Base-by-base conservation (phyloP, 2,888 invertebrate genomes). In the Eustalomyia histrio region DNA sequence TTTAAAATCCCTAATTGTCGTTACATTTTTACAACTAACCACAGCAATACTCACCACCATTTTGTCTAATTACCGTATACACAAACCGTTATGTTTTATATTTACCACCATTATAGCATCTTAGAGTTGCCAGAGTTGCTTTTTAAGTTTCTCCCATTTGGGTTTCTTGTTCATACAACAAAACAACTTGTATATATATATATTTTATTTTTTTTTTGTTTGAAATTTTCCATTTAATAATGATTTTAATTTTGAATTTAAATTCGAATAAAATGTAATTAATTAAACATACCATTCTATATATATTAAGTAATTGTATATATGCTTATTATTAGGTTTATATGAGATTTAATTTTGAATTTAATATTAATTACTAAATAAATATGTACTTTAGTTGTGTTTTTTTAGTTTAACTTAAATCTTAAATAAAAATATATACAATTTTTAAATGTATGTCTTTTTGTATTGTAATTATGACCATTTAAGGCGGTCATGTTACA, bases 401-500 rank as follows among this genome's bases (percentile, higher is more conserved):
- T 24, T 24, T 29, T 29, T 29, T 7, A 39, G n/a, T 21, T 55
- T 39, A 55, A 67, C 55, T 57, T 67, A 67, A 55, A 39, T 7
- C 52, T 65, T 18, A 14, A 67, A 29, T 12, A 6, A 50, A 50
- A 47, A 55, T 82, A 75, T 79, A 50, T 79, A 79, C 82, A 82
- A 50, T 57, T 76, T n/a, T 21, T 39, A 33, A 52, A 29, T 18
- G 7, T 29, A 7, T 29, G 2, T 3, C 3, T 57, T 63, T 52
- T 67, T 53, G 14, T 53, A 57, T 17, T 57, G 17, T 43, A 18
- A 6, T 55, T 58, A 29, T n/a, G 47, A 52, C 39, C 52, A 17
- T 65, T 87, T 85, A 87, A 87, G 83, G 88, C 90, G 90, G 95
- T 96, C 96, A 96, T 92, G 96, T 96, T 90, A 96, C 96, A 89